phyloP scores from a whole-genome alignment of 1,140 invertebrate genomes.

The Anoplolepis gracilipes region DNA sequence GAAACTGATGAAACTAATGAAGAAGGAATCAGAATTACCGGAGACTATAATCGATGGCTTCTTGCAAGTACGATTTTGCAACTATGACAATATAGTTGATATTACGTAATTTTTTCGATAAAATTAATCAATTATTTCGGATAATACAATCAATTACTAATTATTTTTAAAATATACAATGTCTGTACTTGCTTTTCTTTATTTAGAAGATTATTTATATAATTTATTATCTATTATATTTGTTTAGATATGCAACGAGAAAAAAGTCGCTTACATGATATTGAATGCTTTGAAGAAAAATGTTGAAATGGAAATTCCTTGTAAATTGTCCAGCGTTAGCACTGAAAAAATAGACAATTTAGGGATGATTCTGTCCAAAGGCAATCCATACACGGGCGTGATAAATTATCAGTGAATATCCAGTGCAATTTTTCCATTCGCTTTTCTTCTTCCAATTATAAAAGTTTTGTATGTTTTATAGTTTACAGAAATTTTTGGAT shows the following conservation, averaged over 20 bases:
- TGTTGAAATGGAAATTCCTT: constrained; percentile 36
- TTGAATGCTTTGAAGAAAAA: constrained; percentile 7
- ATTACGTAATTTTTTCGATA: background rate
- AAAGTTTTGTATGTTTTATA: constrained; percentile 20
- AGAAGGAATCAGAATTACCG: constrained; percentile 37
- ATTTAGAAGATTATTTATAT: background rate
- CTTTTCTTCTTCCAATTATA: background rate
- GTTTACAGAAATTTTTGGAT: constrained; percentile 67
- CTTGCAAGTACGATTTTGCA: constrained; percentile 18
- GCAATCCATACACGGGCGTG: constrained; percentile 51
- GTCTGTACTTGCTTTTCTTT: background rate
- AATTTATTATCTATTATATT: background rate
- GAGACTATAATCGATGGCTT: background rate
- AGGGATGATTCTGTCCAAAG: constrained; percentile 43
- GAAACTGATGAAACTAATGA: constrained; percentile 55
- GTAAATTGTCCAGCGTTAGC: constrained; percentile 34
- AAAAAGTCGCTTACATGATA: constrained; percentile 28
- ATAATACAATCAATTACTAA: background rate
- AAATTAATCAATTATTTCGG: background rate
- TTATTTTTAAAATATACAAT: background rate
- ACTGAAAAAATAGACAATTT: constrained; percentile 49
- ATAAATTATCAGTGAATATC: constrained; percentile 68
- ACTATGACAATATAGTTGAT: background rate
- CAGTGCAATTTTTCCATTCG: background rate
- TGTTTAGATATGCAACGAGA: constrained; percentile 4